Conservation (phyloP, 2,888 invertebrate species). For the Drosophila austrosaltans region DNA sequence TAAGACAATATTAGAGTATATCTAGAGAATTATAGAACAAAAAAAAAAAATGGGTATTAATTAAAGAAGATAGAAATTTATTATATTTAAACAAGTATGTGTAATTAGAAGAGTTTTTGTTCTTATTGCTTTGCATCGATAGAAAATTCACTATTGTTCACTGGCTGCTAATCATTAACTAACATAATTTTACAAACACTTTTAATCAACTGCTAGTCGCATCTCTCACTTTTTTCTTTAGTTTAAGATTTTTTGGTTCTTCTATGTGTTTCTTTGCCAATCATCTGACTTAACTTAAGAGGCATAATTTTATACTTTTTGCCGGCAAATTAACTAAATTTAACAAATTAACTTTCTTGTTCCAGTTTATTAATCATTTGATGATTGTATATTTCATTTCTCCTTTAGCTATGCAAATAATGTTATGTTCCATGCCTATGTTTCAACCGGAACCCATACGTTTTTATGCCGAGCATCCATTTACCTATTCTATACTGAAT, state of each 20-base stretch:
- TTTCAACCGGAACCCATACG: conserved; percentile 28
- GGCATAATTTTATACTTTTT: background rate
- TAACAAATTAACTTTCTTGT: no score
- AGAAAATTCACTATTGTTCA: background rate
- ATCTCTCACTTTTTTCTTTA: background rate
- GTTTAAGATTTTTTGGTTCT: background rate
- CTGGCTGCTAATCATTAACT: background rate
- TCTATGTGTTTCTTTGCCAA: background rate
- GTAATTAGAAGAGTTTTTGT: background rate
- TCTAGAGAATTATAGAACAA: conserved; percentile 1
- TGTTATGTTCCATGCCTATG: conserved; percentile 19
- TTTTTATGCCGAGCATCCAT: conserved; percentile 56
- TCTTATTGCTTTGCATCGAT: background rate
- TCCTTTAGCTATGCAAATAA: conserved; percentile 19
- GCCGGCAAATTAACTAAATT: background rate
- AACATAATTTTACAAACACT: background rate
- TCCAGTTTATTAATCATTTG: conserved; percentile 14
- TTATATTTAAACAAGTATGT: background rate
- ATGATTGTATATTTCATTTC: background rate
- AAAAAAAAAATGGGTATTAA: conserved; percentile 29
- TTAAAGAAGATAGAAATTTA: conserved; percentile 31
- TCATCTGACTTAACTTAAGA: background rate
- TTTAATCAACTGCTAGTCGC: background rate
- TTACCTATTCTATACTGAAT: conserved; percentile 44
- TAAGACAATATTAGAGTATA: conserved; percentile 32